phyloP scores from a whole-genome alignment of 2,888 invertebrate species.

The Dynastes maya region DNA sequence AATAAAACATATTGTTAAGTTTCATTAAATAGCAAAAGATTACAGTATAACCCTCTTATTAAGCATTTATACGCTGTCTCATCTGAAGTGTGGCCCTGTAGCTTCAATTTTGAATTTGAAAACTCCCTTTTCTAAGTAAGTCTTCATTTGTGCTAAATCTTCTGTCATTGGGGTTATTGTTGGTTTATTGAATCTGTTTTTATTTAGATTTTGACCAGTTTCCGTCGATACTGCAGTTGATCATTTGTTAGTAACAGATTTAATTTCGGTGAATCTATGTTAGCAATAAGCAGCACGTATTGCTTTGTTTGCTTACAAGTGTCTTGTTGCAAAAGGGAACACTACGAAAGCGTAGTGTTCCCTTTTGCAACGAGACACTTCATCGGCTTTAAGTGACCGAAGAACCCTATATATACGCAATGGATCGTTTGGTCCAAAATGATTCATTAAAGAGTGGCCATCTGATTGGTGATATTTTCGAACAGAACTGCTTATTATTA shows the following conservation, averaged over 20 bases:
- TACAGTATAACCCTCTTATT: conserved; percentile 10
- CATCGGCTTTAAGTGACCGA: conserved; percentile 51
- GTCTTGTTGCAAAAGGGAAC: conserved; percentile 48
- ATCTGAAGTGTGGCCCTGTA: not conserved
- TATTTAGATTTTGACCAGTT: conserved; percentile 52
- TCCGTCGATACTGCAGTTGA: conserved; percentile 44
- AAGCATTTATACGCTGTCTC: conserved; percentile 4
- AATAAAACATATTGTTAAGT: too few species aligned
- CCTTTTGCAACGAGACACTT: conserved; percentile 55
- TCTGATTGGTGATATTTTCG: conserved; percentile 44
- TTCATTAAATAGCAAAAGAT: conserved; percentile 22
- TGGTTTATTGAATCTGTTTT: conserved; percentile 54
- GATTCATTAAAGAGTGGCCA: conserved; percentile 47
- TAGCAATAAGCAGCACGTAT: conserved; percentile 43
- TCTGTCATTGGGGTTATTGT: conserved; percentile 51
- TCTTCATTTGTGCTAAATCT: conserved; percentile 48
- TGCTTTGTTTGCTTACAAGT: conserved; percentile 46
- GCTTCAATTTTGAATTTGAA: not conserved
- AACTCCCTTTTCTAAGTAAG: conserved; percentile 2
- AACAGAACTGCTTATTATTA: conserved; percentile 19
- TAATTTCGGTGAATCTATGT: not conserved
- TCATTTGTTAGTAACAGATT: conserved; percentile 33
- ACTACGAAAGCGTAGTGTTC: conserved; percentile 45
- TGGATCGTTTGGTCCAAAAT: conserved; percentile 56
- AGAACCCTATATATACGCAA: conserved; percentile 51